phyloP scores from a whole-genome alignment of 1,140 invertebrate genomes.

The Cyphomyrmex costatus region DNA sequence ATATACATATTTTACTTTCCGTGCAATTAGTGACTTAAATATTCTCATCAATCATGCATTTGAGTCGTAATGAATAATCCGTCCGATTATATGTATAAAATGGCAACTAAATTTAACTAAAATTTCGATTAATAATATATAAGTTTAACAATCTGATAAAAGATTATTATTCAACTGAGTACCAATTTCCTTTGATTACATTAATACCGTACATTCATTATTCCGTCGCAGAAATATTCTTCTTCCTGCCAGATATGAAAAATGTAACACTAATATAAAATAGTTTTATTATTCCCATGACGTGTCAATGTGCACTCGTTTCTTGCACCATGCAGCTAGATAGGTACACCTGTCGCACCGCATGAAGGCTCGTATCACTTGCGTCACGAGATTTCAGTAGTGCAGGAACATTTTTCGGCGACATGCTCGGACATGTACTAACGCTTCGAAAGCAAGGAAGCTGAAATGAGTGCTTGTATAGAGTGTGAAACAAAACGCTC shows the following conservation, averaged over 20 bases:
- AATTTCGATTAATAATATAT: not conserved
- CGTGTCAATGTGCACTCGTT: slow-evolving; percentile 44
- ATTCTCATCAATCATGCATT: not conserved
- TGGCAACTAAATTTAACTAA: not conserved
- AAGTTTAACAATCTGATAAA: slow-evolving; percentile 7
- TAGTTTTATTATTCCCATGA: slow-evolving; percentile 42
- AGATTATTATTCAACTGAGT: not conserved
- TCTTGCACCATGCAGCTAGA: slow-evolving; percentile 21
- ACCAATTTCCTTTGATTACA: not conserved
- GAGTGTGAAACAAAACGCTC: not conserved
- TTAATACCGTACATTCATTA: slow-evolving; percentile 6
- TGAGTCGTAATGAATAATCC: not conserved
- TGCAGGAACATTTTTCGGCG: slow-evolving; percentile 6
- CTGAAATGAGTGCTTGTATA: not conserved
- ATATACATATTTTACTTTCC: not conserved
- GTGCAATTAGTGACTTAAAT: not conserved
- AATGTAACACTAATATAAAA: slow-evolving; percentile 26
- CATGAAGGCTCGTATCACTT: slow-evolving; percentile 68
- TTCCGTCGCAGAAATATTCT: not conserved
- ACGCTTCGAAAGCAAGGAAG: not conserved
- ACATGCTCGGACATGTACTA: not conserved
- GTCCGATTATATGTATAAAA: not conserved
- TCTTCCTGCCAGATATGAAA: not conserved
- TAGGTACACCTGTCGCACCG: slow-evolving; percentile 68
- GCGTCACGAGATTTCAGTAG: slow-evolving; percentile 43